Percentiles rank a stretch among this genome's conserved stretches.
Conservation (phyloP, 2,888 invertebrate genomes). For the Andrena fulva region DNA sequence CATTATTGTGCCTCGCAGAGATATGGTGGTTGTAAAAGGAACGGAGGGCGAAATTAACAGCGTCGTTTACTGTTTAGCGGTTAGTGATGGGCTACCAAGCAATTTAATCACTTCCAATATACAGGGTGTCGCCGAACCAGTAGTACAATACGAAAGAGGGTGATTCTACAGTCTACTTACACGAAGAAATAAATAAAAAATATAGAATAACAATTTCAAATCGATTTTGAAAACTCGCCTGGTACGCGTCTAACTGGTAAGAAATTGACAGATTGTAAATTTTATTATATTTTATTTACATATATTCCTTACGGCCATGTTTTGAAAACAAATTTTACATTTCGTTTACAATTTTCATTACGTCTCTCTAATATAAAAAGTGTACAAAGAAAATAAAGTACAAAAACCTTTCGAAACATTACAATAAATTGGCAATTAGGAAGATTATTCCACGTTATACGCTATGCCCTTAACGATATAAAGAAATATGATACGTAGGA, state of each 20-base stretch:
- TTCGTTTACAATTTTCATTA: constrained; percentile 6
- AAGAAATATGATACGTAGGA: not conserved
- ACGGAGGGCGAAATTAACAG: no score
- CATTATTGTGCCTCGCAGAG: no score
- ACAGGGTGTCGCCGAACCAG: no score
- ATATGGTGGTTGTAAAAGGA: no score
- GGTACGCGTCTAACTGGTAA: not conserved
- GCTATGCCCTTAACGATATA: not conserved
- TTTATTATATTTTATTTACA: constrained; percentile 44
- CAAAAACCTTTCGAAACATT: not conserved
- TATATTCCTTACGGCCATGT: not conserved
- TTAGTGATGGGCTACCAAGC: no score
- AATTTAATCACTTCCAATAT: no score
- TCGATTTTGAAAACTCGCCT: no score
- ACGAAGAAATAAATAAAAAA: no score
- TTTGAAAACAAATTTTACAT: constrained; percentile 15
- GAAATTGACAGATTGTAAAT: constrained; percentile 11
- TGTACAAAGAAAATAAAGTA: constrained; percentile 14
- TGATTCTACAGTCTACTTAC: no score
- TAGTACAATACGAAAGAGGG: no score
- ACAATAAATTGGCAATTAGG: constrained; percentile 14
- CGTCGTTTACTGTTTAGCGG: no score
- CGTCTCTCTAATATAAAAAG: constrained; percentile 18
- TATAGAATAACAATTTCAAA: no score
- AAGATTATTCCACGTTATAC: constrained; percentile 11